Evolutionary conservation across 2,888 invertebrate species (phyloP), one percentile per base, ranked within the genome.

Genomic region (Erebia epiphron): DNA sequence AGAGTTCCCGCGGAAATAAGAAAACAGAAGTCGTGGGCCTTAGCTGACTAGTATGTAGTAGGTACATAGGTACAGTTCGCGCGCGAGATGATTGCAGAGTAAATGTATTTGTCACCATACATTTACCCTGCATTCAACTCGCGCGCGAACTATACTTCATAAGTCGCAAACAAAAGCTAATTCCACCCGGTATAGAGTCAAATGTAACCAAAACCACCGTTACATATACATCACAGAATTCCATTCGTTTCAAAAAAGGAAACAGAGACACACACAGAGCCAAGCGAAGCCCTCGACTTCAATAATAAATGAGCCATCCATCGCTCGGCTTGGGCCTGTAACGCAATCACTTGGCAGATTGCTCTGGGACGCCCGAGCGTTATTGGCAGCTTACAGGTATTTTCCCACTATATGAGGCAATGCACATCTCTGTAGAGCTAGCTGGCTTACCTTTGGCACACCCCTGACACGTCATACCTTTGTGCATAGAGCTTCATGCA

Each of bases 271-370:
- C 66, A 56, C 56, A 56, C 56, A 56, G 1, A 66, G 43, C 8
- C 52, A 35, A 66, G 66, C 21, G 16, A 46, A 8, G 13, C 66
- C 43, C 56, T 66, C 46, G 46, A 21, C 56, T 56, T 66, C 43
- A 66, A 66, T 66, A 56, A 66, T 66, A 56, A 56, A 66, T 56
- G 57, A 57, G 21, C 66, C 21, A 66, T 66, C 66, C 66, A 56
- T 46, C 66, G 66, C 57, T 66, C 56, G 66, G 66, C 66, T 66
- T 56, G 64, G 43, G 57, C 43, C 21, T 43, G 66, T 56, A 57
- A 65, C 56, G 56, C 61, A 68, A 68, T 68, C 67, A 61, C 67
- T 68, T 61, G 52, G 61, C 52, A 41, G 61, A 68, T 68, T 68
- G 67, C 67, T 68, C 60, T 60, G 67, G 67, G 67, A 68, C 67